Conservation (phyloP, 2,888 invertebrate genomes). For the Cephus runcator region DNA sequence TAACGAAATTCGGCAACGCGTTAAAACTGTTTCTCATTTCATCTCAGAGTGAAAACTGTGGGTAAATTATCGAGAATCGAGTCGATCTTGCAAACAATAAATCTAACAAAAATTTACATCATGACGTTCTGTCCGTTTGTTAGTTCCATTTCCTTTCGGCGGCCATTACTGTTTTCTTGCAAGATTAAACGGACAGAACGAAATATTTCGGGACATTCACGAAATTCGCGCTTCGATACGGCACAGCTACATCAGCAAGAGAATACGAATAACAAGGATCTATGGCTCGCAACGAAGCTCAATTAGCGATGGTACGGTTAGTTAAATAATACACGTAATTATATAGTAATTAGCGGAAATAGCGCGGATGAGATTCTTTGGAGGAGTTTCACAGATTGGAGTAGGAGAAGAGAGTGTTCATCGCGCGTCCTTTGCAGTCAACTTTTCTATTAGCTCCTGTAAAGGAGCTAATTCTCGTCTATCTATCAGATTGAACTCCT, state of each 20-base stretch:
- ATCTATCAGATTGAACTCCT: conserved; percentile 98
- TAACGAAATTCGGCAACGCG: conserved; percentile 26
- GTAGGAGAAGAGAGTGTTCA: conserved; percentile 66
- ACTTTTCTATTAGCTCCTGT: conserved; percentile 96
- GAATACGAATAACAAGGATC: conserved; percentile 1
- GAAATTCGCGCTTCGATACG: neutral
- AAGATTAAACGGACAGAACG: no score
- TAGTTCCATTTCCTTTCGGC: no score
- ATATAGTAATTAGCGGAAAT: conserved; percentile 43
- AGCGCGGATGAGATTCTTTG: conserved; percentile 60
- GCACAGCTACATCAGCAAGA: neutral
- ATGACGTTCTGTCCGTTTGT: no score
- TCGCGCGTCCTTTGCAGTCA: conserved; percentile 90
- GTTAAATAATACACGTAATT: conserved; percentile 49
- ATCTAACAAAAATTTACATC: no score
- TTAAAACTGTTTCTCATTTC: conserved; percentile 4
- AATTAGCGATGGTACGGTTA: conserved; percentile 37
- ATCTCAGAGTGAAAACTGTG: no score
- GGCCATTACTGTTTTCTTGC: no score
- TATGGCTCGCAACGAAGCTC: conserved; percentile 30
- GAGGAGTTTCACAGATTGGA: conserved; percentile 51
- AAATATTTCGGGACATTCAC: neutral
- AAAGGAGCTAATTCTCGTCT: conserved; percentile 95
- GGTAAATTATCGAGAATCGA: no score
- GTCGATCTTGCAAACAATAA: no score